phyloP scores from a whole-genome alignment of 2,797 vertebrate genomes.

The Hydrophis major region DNA sequence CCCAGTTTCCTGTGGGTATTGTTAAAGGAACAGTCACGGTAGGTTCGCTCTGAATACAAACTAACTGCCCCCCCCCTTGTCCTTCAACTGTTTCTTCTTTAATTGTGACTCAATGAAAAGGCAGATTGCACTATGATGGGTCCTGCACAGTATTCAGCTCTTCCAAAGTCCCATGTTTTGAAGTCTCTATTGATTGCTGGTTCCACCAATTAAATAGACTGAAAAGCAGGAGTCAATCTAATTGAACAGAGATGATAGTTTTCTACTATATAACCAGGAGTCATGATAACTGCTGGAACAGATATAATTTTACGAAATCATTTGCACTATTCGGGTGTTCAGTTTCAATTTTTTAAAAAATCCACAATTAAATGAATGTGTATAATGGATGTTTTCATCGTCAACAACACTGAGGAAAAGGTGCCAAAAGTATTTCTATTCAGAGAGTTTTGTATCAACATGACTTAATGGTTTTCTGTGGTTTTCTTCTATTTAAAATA shows the following conservation, averaged over 20 bases:
- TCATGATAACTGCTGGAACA: neutral
- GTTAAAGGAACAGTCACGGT: neutral
- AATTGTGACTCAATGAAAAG: neutral
- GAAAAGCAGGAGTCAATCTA: neutral
- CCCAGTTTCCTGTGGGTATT: neutral
- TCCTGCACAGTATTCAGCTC: neutral
- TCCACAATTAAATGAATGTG: slow-evolving; percentile 42
- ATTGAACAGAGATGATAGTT: neutral
- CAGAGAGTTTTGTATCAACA: neutral
- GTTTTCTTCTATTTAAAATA: neutral
- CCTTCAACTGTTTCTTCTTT: neutral
- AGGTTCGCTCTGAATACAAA: slow-evolving; percentile 1
- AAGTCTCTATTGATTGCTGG: neutral
- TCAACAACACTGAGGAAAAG: slow-evolving; percentile 40
- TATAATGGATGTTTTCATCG: slow-evolving; percentile 48
- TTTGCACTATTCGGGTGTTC: neutral
- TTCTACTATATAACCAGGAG: neutral
- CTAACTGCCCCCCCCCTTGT: neutral
- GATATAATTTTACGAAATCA: neutral
- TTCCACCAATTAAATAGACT: neutral
- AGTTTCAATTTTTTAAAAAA: slow-evolving; percentile 21
- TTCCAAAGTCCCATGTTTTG: neutral
- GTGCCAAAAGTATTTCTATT: neutral
- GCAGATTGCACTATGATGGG: neutral
- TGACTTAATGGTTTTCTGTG: accelerated